Conservation (phyloP, 2,113 vertebrate genomes). For the Peromyscus leucopus region DNA sequence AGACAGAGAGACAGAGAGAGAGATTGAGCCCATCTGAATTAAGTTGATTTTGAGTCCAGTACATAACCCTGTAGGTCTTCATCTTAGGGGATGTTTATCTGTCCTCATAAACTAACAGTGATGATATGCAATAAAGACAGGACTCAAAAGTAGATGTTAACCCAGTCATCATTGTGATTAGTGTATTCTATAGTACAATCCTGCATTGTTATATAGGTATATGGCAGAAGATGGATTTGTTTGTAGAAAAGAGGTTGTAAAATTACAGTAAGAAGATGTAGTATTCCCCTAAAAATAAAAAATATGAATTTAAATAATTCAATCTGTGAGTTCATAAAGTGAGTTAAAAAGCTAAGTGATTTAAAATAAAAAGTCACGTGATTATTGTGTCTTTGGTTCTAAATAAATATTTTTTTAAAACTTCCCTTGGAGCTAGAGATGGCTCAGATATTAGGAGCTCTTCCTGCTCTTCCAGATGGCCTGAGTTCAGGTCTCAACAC, state of each 20-base stretch:
- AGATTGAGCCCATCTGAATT: background rate
- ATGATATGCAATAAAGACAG: background rate
- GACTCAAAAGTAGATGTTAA: too few relatives aligned
- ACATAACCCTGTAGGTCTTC: background rate
- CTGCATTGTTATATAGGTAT: background rate
- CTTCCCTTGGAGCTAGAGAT: background rate
- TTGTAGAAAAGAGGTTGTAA: background rate
- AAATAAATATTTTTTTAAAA: background rate
- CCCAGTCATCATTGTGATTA: background rate
- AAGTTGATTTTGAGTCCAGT: background rate
- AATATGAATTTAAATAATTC: slow-evolving; percentile 35
- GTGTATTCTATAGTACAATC: background rate
- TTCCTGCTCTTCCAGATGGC: background rate
- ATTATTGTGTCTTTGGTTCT: background rate
- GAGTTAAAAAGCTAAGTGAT: too few relatives aligned
- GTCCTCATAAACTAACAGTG: slow-evolving; percentile 33
- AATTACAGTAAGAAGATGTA: background rate
- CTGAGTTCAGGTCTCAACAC: background rate
- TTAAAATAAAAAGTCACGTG: slow-evolving; percentile 10
- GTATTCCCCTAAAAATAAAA: background rate
- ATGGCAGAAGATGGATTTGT: background rate
- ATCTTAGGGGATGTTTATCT: background rate
- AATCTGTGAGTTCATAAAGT: too few relatives aligned
- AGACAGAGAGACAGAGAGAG: background rate
- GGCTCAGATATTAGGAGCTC: background rate